These are phyloP conservation scores for Gasterosteus aculeatus DNA, from an alignment of 2,113 vertebrate genomes.

Conservation along the genomic window DNA sequence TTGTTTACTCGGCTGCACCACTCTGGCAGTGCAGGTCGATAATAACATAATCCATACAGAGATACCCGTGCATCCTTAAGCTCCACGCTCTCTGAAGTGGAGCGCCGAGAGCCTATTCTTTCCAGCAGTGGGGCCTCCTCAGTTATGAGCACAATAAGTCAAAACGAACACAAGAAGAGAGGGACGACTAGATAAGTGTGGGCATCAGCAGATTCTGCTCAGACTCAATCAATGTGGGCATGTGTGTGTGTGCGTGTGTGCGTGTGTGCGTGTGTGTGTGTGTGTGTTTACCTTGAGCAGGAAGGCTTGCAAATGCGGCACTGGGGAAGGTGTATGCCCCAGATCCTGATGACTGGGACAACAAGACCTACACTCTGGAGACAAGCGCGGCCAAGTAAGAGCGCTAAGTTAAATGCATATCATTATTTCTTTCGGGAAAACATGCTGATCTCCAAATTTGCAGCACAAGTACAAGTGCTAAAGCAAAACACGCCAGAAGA, in stretches of 20 bases:
- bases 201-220: conserved; percentile 74
- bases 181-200: conserved; percentile 73
- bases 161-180: conserved; percentile 74
- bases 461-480: conserved; percentile 29
- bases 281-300: conserved; percentile 77
- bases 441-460: conserved; percentile 56
- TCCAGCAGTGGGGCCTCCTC: conserved; percentile 74
- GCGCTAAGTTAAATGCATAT: conserved; percentile 41
- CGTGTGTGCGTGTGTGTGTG: too few species aligned
- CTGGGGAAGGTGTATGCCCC: conserved; percentile 89
- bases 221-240: conserved; percentile 58
- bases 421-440: conserved; percentile 22
- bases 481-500: conserved; percentile 25
- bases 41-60: conserved; percentile 82
- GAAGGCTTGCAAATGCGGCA: conserved; percentile 82
- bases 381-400: conserved; percentile 87
- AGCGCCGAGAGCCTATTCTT: conserved; percentile 74
- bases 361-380: conserved; percentile 91
- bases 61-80: conserved; percentile 77
- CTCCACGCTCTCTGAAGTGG: conserved; percentile 74
- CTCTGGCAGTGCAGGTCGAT: conserved; percentile 73
- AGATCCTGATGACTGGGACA: conserved; percentile 93
- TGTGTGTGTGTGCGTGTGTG: conserved; percentile 51
- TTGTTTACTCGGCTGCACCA: conserved; percentile 77
- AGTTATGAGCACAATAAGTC: conserved; percentile 78